Evolutionary conservation across 2,113 vertebrate genomes (phyloP), one percentile per base, ranked within the genome.

Genomic region (Perca flavescens): DNA sequence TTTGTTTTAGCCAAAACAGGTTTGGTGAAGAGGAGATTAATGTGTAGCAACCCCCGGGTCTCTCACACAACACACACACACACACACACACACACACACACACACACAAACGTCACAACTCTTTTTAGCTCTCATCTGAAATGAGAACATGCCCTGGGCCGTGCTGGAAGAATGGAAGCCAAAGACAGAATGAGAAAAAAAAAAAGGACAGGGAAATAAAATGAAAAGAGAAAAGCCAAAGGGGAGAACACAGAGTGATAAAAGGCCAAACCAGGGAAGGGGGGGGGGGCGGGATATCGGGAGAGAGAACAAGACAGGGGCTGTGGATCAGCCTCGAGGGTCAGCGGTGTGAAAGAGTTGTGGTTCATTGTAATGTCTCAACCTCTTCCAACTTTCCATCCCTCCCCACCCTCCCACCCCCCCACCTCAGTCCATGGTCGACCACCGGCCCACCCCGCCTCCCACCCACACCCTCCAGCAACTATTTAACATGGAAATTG

Each of bases 401-500:
- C 53, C 25, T n/a, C 46, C 40, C 17, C 1, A 25, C 25, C 22
- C 52, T 53, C 58, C n/a, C n/a, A n/a, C n/a, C n/a, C n/a, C n/a
- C n/a, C n/a, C n/a, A n/a, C n/a, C n/a, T n/a, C 71, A 34, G 25
- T 69, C 73, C 50, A 14, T 60, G 74, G 61, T 74, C 43, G 9
- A 67, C 74, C 67, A 49, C 2, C 2, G 43, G 22, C 69, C 64
- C 82, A 71, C 67, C 46, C 66, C 53, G 2, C 83, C 87, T 74
- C 73, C 68, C 85, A 64, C 78, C 71, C 61, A n/a, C 84, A 73
- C 82, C 83, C 84, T 79, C 52, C 69, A 91, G 92, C 81, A 89
- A 86, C 90, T 88, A 93, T 92, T 95, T 94, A 94, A 94, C 90
- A 94, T 91, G 90, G 88, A 95, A 95, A 95, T 93, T 92, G 93